Conservation (phyloP, 2,113 vertebrate species). For the Eublepharis macularius region DNA sequence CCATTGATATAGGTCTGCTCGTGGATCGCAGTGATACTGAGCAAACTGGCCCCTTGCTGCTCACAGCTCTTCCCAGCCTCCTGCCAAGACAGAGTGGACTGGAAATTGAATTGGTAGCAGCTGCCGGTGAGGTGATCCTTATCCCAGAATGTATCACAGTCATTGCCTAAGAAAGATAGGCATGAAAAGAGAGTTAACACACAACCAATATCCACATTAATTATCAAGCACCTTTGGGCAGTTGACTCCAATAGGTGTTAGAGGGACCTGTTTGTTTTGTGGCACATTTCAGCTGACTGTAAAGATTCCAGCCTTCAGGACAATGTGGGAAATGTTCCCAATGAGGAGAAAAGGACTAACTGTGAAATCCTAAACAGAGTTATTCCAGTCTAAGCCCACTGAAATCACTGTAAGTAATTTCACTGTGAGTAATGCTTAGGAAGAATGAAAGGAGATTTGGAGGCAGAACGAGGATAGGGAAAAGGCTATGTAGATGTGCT, state of each 20-base stretch:
- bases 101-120: conserved; percentile 99
- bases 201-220: background rate
- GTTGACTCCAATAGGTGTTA: background rate
- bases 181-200: background rate
- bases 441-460: background rate
- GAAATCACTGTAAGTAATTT: too few relatives aligned
- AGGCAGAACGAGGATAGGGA: background rate
- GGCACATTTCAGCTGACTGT: background rate
- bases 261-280: background rate
- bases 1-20: conserved; percentile 98
- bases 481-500: background rate
- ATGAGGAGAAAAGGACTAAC: too few relatives aligned
- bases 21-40: conserved; percentile 95
- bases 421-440: background rate
- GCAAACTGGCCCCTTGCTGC: conserved; percentile 92
- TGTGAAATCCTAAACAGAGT: too few relatives aligned
- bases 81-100: conserved; percentile 91
- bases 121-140: conserved; percentile 91
- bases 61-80: conserved; percentile 94
- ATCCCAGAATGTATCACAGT: conserved; percentile 98
- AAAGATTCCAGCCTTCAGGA: background rate
- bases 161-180: conserved; percentile 58
- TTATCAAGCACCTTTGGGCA: too few relatives aligned
- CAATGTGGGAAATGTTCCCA: too few relatives aligned
- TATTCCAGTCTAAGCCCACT: too few relatives aligned